phyloP scores from a whole-genome alignment of 2,797 vertebrate species.

The Cuculus canorus region DNA sequence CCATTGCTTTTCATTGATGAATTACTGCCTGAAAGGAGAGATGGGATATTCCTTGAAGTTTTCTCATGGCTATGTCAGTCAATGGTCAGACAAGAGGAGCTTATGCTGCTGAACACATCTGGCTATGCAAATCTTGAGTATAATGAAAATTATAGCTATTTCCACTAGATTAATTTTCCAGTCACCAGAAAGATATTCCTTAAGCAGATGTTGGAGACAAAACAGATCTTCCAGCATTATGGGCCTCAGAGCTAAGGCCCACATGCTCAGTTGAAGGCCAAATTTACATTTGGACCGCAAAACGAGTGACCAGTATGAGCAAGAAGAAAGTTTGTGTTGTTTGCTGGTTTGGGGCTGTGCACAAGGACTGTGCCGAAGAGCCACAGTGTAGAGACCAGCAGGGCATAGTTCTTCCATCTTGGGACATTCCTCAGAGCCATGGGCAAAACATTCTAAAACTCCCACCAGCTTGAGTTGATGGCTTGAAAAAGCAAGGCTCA shows the following conservation, averaged over 20 bases:
- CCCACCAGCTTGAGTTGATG: neutral
- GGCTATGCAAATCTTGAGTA: neutral
- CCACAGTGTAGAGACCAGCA: neutral
- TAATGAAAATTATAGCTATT: neutral
- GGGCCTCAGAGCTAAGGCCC: neutral
- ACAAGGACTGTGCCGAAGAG: neutral
- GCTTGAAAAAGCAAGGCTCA: neutral
- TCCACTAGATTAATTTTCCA: neutral
- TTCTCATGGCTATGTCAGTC: neutral
- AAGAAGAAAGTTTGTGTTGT: neutral
- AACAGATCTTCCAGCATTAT: neutral
- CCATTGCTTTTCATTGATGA: neutral
- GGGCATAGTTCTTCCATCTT: neutral
- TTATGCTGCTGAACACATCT: neutral
- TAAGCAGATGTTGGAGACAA: neutral
- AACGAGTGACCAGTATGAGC: neutral
- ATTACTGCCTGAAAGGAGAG: neutral
- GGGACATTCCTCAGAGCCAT: neutral
- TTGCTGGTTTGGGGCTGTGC: neutral
- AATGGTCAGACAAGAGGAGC: neutral
- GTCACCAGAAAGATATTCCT: neutral
- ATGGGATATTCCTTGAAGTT: neutral
- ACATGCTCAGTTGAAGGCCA: neutral
- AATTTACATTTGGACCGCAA: neutral
- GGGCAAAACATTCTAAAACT: neutral